These are phyloP conservation scores for Bungarus multicinctus DNA, from an alignment of 2,113 vertebrate genomes.

Conservation along the genomic window DNA sequence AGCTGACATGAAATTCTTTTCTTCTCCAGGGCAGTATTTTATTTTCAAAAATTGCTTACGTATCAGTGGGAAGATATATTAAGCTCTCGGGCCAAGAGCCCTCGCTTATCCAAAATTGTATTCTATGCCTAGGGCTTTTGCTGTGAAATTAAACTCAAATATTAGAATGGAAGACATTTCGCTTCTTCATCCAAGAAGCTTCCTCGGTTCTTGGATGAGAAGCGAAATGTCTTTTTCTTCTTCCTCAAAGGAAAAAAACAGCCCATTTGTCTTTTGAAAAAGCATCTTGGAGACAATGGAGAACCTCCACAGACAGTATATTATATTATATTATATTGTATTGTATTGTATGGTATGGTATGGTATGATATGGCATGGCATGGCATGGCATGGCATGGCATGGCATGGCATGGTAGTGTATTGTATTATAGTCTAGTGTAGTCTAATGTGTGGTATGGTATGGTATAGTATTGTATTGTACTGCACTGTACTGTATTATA, in stretches of 20 bases:
- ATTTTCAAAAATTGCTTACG: background rate
- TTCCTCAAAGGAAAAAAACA: too few relatives aligned
- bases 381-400: too few relatives aligned
- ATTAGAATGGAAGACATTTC: background rate
- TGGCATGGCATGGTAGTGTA: too few relatives aligned
- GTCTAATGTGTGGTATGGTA: too few relatives aligned
- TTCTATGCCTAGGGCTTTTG: background rate
- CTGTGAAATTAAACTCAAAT: background rate
- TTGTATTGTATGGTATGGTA: too few relatives aligned
- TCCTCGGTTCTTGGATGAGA: background rate
- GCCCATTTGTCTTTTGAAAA: too few relatives aligned
- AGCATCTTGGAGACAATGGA: too few relatives aligned
- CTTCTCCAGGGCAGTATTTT: background rate
- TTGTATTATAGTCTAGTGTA: too few relatives aligned
- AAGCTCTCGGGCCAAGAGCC: background rate
- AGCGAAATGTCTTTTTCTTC: background rate
- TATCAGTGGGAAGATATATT: background rate
- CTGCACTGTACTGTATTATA: too few relatives aligned
- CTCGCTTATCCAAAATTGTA: background rate
- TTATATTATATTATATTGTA: too few relatives aligned
- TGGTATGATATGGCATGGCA: too few relatives aligned
- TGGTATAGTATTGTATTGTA: too few relatives aligned
- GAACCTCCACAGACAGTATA: background rate
- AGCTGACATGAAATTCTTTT: background rate
- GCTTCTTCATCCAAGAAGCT: background rate